phyloP scores from a whole-genome alignment of 23 tunicate genomes.

The Trididemnum miniatum region DNA sequence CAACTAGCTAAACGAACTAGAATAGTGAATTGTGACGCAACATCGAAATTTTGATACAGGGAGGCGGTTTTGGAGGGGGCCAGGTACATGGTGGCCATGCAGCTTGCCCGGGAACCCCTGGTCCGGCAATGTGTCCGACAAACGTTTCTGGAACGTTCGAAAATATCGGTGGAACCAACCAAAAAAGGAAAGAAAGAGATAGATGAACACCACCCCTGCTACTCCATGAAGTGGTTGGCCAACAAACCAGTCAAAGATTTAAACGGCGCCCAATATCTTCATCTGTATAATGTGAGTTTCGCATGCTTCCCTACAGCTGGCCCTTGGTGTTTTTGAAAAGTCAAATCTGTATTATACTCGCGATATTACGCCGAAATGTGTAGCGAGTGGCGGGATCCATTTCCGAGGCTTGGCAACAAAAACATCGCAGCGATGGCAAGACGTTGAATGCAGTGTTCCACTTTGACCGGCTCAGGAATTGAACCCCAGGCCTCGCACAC shows the following conservation, averaged over 20 bases:
- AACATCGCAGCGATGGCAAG: too few relatives aligned
- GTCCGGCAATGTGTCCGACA: conserved; percentile 95
- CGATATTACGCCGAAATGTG: too few relatives aligned
- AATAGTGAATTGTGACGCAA: too few relatives aligned
- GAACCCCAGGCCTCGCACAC: too few relatives aligned
- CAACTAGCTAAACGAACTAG: too few relatives aligned
- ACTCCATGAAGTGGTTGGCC: conserved; percentile 50
- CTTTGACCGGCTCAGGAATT: too few relatives aligned
- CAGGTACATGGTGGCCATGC: conserved; percentile 96
- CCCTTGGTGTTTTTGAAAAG: too few relatives aligned
- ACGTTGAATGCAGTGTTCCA: too few relatives aligned
- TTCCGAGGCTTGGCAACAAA: too few relatives aligned
- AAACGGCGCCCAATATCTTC: conserved; percentile 70
- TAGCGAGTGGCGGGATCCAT: too few relatives aligned
- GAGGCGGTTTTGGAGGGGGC: conserved; percentile 93
- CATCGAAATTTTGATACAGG: conserved; percentile 29
- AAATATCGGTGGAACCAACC: conserved; percentile 71
- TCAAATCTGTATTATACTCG: too few relatives aligned
- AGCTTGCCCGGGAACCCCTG: conserved; percentile 93
- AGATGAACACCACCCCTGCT: conserved; percentile 84
- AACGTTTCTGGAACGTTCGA: conserved; percentile 77
- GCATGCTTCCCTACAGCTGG: too few relatives aligned
- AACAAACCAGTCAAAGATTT: conserved; percentile 87
- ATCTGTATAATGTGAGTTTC: conserved; percentile 66
- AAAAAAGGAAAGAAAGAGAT: conserved; percentile 91